phyloP scores from a whole-genome alignment of 1,140 invertebrate species.

The Rhizoglyphus robini region DNA sequence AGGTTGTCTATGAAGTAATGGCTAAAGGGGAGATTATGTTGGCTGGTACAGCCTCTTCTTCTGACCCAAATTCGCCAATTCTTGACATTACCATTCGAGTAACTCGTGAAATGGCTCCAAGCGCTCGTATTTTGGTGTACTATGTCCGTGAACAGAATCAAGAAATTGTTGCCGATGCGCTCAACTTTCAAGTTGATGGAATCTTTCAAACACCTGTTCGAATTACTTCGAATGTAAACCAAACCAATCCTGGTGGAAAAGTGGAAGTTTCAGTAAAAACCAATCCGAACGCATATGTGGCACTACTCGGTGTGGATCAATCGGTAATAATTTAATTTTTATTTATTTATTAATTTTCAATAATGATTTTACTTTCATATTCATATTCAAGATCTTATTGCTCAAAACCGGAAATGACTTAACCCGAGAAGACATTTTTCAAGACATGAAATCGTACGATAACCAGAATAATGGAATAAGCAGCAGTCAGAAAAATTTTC shows the following conservation, averaged over 20 bases:
- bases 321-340: conserved; percentile 58
- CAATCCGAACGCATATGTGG: conserved; percentile 69
- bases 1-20: conserved; percentile 44
- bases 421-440: conserved; percentile 38
- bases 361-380: too few species aligned
- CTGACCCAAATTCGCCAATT: conserved; percentile 13
- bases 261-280: conserved; percentile 58
- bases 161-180: conserved; percentile 66
- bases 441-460: conserved; percentile 52
- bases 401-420: conserved; percentile 51
- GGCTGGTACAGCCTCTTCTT: conserved; percentile 47
- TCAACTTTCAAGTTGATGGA: conserved; percentile 61
- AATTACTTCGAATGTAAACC: conserved; percentile 41
- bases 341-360: too few species aligned
- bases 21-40: conserved; percentile 69
- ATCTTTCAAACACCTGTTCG: conserved; percentile 58
- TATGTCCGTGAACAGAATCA: conserved; percentile 45
- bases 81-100: background rate
- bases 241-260: conserved; percentile 52
- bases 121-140: background rate
- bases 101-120: background rate
- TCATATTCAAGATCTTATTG: too few species aligned
- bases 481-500: too few species aligned
- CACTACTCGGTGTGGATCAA: conserved; percentile 72
- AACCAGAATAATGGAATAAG: conserved; percentile 39